Percentiles rank a stretch among this genome's conserved stretches.
Evolutionary conservation across 2,888 invertebrate species (phyloP).

Genomic region (Oxytorus armatus): DNA sequence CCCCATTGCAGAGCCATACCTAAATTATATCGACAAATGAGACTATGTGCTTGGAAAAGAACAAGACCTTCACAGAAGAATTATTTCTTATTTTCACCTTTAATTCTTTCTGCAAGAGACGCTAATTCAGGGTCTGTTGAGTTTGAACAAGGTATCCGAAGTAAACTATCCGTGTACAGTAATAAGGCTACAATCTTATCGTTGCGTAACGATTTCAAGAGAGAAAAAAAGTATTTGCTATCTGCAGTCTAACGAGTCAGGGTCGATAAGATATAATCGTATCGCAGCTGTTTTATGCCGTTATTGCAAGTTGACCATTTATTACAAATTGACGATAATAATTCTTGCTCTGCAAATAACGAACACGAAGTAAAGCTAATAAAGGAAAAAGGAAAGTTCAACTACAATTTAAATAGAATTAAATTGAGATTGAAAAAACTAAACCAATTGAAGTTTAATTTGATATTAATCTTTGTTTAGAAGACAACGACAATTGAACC

Average conservation of each 20-base stretch:
- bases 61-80: neutral
- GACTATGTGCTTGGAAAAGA: neutral
- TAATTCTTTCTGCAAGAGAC: neutral
- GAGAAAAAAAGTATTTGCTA: neutral
- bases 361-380: too few species aligned
- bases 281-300: neutral
- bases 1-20: conserved; percentile 91
- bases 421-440: too few species aligned
- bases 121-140: neutral
- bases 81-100: neutral
- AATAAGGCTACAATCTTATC: neutral
- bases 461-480: too few species aligned
- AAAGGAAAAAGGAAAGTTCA: too few species aligned
- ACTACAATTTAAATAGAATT: too few species aligned
- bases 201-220: neutral
- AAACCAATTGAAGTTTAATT: too few species aligned
- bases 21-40: neutral
- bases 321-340: too few species aligned
- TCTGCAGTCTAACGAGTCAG: neutral
- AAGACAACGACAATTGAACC: too few species aligned
- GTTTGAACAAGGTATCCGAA: neutral
- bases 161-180: neutral
- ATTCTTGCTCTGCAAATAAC: too few species aligned
- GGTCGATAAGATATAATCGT: neutral
- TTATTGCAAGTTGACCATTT: too few species aligned